Evolutionary conservation across 1,140 invertebrate species (phyloP), one percentile per base, ranked within the genome.

Genomic region (Lineus longissimus): DNA sequence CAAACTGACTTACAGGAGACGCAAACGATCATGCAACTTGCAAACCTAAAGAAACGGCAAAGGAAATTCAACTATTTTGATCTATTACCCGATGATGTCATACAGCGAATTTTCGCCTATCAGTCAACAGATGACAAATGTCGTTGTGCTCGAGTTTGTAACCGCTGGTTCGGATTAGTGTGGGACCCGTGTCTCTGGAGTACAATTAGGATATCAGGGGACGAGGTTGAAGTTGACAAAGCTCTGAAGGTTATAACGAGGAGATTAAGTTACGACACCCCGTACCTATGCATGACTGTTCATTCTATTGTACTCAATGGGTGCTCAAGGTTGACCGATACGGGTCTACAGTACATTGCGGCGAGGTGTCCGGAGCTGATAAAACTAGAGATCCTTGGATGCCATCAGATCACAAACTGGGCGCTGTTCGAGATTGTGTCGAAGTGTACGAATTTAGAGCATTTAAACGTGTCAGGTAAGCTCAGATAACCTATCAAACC

Each of bases 171-270:
- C 76, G 84, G 88, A 47, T 85, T 94, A 23, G 90, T 89, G 17
- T 93, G 91, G 91, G 87, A 89, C 15, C 90, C 2, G 19, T 80
- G 84, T 1, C 81, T 94, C 0, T 94, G 91, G 91, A 85, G 87
- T 60, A 84, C 83, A 23, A 88, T 91, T 43, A 84, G 82, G 2
- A 78, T 91, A 31, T 83, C 85, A 40, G 88, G 88, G 36, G 87
- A 87, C 65, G 80, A 82, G 40, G 77, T 89, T 0, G 86, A 86
- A 65, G 88, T 87, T 0, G 89, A 91, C 80, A 85, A 86, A 73
- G 86, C 89, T 60, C 76, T 92, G 72, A 84, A 88, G 76, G 84
- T 81, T 31, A 75, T 85, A 27, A 80, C 82, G 19, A 75, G 78
- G 27, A 63, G 81, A 19, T 69, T 84, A 9, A 80, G 81, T 67